phyloP scores from a whole-genome alignment of 2,797 vertebrate species.

The Siniperca undulata region DNA sequence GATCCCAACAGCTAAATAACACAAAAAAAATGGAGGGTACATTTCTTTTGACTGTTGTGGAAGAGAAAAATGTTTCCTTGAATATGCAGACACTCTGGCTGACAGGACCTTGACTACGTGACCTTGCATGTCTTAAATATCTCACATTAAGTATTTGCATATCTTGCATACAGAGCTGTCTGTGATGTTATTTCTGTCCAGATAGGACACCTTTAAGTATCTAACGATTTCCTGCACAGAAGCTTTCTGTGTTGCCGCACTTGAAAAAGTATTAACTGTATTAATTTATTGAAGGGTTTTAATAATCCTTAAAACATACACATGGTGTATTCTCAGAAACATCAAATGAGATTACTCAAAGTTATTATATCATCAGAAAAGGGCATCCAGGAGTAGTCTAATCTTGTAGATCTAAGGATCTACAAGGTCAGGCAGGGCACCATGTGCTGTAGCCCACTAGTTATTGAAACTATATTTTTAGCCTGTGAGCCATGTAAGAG shows the following conservation, averaged over 20 bases:
- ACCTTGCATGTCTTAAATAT: slow-evolving; percentile 23
- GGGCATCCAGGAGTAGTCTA: background rate
- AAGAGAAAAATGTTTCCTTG: background rate
- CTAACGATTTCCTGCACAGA: background rate
- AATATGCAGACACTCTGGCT: slow-evolving; percentile 20
- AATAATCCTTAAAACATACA: background rate
- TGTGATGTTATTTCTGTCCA: slow-evolving; percentile 16
- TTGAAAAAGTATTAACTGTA: background rate
- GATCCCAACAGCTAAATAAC: background rate
- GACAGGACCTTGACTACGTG: background rate
- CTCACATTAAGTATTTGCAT: background rate
- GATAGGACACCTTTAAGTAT: background rate
- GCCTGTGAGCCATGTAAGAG: background rate
- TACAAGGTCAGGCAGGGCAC: background rate
- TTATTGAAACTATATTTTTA: background rate
- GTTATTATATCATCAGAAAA: slow-evolving; percentile 9
- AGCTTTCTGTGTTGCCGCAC: background rate
- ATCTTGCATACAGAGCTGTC: background rate
- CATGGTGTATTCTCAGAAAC: background rate
- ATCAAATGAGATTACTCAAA: background rate
- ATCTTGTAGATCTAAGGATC: too few species aligned
- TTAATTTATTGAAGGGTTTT: background rate
- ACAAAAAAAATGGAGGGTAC: background rate
- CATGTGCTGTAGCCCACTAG: background rate
- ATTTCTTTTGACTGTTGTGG: background rate